Conservation (phyloP, 1,140 invertebrate species). For the Aphaenogaster rudis region DNA sequence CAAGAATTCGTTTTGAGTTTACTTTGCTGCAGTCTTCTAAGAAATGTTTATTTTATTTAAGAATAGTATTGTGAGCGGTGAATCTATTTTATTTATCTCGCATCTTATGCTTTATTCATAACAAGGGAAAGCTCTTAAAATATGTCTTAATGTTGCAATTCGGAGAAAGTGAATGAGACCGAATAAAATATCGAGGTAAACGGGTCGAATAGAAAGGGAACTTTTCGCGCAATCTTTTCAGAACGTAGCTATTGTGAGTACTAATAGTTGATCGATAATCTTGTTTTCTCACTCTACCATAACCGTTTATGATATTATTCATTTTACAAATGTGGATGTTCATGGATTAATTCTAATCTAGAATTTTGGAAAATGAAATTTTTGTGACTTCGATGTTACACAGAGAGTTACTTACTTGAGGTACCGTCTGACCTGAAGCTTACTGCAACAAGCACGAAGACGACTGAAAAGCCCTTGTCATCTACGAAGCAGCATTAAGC, state of each 20-base stretch:
- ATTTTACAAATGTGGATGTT: not conserved
- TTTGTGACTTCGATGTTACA: not conserved
- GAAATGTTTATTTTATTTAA: slow-evolving; percentile 18
- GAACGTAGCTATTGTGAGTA: not conserved
- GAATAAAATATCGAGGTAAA: slow-evolving; percentile 26
- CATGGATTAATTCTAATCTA: not conserved
- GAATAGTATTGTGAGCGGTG: not conserved
- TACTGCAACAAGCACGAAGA: not conserved
- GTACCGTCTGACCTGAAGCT: not conserved
- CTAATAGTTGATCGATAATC: not conserved
- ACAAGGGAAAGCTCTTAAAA: slow-evolving; percentile 7
- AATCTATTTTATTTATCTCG: slow-evolving; percentile 13
- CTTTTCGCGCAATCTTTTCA: not conserved
- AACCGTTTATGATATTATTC: not conserved
- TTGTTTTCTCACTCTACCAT: not conserved
- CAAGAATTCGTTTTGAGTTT: not conserved
- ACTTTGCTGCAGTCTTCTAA: not conserved
- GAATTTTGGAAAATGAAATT: not conserved
- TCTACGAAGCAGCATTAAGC: slow-evolving; percentile 69
- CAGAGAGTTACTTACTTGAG: not conserved
- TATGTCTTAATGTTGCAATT: slow-evolving; percentile 9
- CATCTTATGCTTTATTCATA: slow-evolving; percentile 47
- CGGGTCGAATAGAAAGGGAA: not conserved
- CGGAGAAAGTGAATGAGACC: not conserved
- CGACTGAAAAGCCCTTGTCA: slow-evolving; percentile 21